These are phyloP conservation scores for Acanthis flammea DNA, from an alignment of 2,797 vertebrate genomes.

Conservation along the genomic window DNA sequence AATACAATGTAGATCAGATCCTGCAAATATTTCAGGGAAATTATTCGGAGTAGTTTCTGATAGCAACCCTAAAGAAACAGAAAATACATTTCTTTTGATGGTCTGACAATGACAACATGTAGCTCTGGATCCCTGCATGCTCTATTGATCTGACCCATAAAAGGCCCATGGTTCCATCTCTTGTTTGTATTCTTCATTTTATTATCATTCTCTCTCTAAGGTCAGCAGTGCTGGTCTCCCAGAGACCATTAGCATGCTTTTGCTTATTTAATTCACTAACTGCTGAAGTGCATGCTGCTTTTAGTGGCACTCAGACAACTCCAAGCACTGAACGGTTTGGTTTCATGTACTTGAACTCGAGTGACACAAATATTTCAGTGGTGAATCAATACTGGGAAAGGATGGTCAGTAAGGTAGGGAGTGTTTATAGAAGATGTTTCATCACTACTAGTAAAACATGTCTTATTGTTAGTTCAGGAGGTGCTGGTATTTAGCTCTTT, in stretches of 20 bases:
- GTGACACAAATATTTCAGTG: slow-evolving; percentile 78
- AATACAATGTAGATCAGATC: not conserved
- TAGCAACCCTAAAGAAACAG: slow-evolving; percentile 13
- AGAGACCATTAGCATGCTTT: slow-evolving; percentile 67
- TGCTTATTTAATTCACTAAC: slow-evolving; percentile 72
- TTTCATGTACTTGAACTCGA: slow-evolving; percentile 78
- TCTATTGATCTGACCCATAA: slow-evolving; percentile 50
- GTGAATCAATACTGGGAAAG: slow-evolving; percentile 76
- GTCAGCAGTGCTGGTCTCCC: slow-evolving; percentile 53
- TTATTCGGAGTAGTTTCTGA: not conserved
- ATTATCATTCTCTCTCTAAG: slow-evolving; percentile 68
- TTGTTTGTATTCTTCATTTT: slow-evolving; percentile 65
- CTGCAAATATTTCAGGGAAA: slow-evolving; percentile 8
- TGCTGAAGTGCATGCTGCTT: slow-evolving; percentile 63
- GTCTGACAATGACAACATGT: slow-evolving; percentile 32
- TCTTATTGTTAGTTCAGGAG: slow-evolving; percentile 80
- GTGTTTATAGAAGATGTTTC: slow-evolving; percentile 81
- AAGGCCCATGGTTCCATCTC: slow-evolving; percentile 45
- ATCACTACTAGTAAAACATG: slow-evolving; percentile 79
- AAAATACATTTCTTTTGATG: slow-evolving; percentile 35
- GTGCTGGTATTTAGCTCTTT: slow-evolving; percentile 74
- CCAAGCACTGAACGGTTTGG: slow-evolving; percentile 60
- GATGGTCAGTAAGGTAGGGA: slow-evolving; percentile 72
- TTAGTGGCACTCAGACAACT: slow-evolving; percentile 69
- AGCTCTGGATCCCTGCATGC: slow-evolving; percentile 30